phyloP scores from a whole-genome alignment of 2,797 vertebrate species.

The Sebastes diploproa region DNA sequence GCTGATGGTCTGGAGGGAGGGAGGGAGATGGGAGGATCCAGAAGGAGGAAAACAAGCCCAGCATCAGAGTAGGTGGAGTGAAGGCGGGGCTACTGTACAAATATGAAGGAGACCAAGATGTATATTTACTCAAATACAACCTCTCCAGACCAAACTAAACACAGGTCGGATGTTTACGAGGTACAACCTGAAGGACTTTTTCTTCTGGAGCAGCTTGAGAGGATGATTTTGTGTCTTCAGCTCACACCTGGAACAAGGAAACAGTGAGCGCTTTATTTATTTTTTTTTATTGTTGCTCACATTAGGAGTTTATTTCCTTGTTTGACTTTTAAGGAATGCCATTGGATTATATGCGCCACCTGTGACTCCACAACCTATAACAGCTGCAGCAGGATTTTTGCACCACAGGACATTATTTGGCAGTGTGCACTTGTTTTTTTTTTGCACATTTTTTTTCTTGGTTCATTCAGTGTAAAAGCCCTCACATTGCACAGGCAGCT shows the following conservation, averaged over 20 bases:
- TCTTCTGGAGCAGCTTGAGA: conserved; percentile 7
- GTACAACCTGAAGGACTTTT: not conserved
- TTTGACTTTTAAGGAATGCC: not conserved
- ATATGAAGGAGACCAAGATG: conserved; percentile 34
- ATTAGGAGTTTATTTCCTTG: not conserved
- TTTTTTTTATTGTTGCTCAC: not conserved
- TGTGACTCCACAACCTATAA: not conserved
- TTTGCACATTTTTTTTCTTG: not conserved
- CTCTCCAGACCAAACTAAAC: not conserved
- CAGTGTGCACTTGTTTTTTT: not conserved
- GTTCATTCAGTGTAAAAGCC: not conserved
- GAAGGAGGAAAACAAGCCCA: conserved; percentile 43
- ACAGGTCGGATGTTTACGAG: not conserved
- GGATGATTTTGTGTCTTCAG: conserved; percentile 44
- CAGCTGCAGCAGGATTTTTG: not conserved
- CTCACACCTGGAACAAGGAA: conserved; percentile 59
- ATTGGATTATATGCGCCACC: conserved; percentile 45
- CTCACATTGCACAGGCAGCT: conserved; percentile 1
- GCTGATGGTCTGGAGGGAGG: conserved; percentile 39
- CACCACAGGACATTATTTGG: not conserved
- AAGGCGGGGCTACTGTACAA: conserved; percentile 60
- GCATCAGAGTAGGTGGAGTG: not conserved
- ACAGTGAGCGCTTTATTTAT: not conserved
- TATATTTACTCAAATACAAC: conserved; percentile 56
- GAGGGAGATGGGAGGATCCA: conserved; percentile 27